These are phyloP conservation scores for Arrhamphus sclerolepis DNA, from an alignment of 2,797 vertebrate genomes.

Conservation along the genomic window DNA sequence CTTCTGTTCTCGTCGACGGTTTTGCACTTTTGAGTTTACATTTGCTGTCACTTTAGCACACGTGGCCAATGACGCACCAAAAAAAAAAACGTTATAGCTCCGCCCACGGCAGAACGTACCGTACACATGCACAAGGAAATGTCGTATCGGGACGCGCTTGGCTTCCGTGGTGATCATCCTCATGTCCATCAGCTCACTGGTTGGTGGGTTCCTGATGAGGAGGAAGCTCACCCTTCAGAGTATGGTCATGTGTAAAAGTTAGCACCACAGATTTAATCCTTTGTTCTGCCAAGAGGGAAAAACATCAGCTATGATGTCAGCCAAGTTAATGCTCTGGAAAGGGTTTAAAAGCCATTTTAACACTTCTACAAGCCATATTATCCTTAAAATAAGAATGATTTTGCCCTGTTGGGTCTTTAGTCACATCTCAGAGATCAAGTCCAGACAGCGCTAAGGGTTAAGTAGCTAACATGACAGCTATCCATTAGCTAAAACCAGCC, in stretches of 20 bases:
- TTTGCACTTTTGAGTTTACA: constrained; percentile 66
- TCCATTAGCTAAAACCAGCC: too few species aligned
- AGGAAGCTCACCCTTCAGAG: too few species aligned
- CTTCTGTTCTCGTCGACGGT: constrained; percentile 35
- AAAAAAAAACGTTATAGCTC: constrained; percentile 9
- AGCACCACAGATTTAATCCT: too few species aligned
- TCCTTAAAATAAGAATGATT: background rate
- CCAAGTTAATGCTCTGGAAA: too few species aligned
- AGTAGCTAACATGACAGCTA: too few species aligned
- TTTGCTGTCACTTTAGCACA: constrained; percentile 28
- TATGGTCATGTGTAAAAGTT: too few species aligned
- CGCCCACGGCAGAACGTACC: constrained; percentile 35
- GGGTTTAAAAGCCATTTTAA: too few species aligned
- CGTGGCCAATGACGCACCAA: background rate
- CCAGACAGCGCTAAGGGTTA: too few species aligned
- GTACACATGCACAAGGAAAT: constrained; percentile 46
- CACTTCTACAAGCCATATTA: background rate
- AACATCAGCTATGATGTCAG: background rate
- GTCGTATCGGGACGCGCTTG: constrained; percentile 13
- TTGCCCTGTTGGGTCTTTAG: too few species aligned
- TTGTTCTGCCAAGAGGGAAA: background rate
- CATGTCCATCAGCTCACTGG: background rate
- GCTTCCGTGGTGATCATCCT: background rate
- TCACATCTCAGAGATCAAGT: too few species aligned
- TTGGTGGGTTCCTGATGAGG: constrained; percentile 1